Conservation (phyloP, 2,888 invertebrate genomes). For the Busseola fusca region DNA sequence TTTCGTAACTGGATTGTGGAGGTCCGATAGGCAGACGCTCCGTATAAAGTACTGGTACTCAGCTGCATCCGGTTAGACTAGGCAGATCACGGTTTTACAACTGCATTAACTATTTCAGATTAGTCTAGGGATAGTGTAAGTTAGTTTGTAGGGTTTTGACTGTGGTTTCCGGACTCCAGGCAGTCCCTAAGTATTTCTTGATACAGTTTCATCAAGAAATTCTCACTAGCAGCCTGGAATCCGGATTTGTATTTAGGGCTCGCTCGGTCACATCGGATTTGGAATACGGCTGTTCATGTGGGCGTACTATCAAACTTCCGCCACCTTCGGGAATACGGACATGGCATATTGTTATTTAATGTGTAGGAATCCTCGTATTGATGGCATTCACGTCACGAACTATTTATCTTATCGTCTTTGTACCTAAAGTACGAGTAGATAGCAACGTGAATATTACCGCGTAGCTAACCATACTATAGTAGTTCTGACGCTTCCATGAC, state of each 20-base stretch:
- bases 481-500: not conserved
- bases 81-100: not conserved
- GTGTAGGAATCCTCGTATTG: not conserved
- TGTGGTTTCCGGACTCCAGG: too few relatives aligned
- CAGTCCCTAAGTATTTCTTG: not conserved
- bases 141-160: not conserved
- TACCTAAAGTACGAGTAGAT: too few relatives aligned
- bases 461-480: not conserved
- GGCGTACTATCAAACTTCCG: not conserved
- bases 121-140: not conserved
- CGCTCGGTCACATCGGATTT: not conserved
- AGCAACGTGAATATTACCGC: not conserved
- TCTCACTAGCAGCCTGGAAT: not conserved
- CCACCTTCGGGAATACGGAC: not conserved
- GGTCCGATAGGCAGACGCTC: too few relatives aligned
- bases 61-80: too few relatives aligned
- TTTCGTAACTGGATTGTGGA: too few relatives aligned
- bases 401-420: not conserved
- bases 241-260: not conserved
- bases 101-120: not conserved
- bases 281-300: not conserved
- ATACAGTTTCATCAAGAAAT: not conserved
- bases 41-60: too few relatives aligned
- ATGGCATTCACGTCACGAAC: not conserved
- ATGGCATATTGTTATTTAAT: not conserved